Conservation (phyloP, 2,113 vertebrate species). For the Myxocyprinus asiaticus region DNA sequence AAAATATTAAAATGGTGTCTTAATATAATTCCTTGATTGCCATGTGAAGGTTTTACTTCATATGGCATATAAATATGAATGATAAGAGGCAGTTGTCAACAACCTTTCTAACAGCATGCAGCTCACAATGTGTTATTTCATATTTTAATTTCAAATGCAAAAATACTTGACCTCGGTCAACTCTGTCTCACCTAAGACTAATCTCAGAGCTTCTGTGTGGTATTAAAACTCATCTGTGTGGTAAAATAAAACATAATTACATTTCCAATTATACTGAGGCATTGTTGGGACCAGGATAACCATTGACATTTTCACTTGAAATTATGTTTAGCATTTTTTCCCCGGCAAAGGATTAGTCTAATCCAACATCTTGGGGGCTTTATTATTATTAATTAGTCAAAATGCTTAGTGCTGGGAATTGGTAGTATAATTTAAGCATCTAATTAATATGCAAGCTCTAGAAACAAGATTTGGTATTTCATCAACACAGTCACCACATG, state of each 20-base stretch:
- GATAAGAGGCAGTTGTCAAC: neutral
- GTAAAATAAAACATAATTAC: conserved; percentile 60
- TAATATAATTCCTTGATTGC: neutral
- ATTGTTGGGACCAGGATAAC: conserved; percentile 57
- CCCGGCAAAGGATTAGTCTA: conserved; percentile 62
- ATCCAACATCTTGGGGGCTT: conserved; percentile 61
- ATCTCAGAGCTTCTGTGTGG: conserved; percentile 51
- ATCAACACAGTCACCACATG: conserved; percentile 51
- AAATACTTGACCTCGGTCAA: conserved; percentile 47
- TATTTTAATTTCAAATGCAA: conserved; percentile 31
- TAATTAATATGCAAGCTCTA: conserved; percentile 64
- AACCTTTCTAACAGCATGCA: too few relatives aligned
- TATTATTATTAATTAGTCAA: conserved; percentile 66
- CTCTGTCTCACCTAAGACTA: conserved; percentile 44
- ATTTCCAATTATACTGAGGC: conserved; percentile 52
- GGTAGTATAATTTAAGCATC: conserved; percentile 59
- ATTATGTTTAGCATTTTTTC: conserved; percentile 51
- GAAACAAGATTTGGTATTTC: conserved; percentile 63
- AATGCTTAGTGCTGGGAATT: conserved; percentile 63
- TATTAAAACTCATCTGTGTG: conserved; percentile 51
- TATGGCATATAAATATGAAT: neutral
- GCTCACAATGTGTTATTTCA: neutral
- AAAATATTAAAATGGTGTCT: neutral
- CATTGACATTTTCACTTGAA: conserved; percentile 63
- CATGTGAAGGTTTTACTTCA: neutral